Evolutionary conservation across 2,797 vertebrate genomes (phyloP).

Genomic region (Balearica regulorum): DNA sequence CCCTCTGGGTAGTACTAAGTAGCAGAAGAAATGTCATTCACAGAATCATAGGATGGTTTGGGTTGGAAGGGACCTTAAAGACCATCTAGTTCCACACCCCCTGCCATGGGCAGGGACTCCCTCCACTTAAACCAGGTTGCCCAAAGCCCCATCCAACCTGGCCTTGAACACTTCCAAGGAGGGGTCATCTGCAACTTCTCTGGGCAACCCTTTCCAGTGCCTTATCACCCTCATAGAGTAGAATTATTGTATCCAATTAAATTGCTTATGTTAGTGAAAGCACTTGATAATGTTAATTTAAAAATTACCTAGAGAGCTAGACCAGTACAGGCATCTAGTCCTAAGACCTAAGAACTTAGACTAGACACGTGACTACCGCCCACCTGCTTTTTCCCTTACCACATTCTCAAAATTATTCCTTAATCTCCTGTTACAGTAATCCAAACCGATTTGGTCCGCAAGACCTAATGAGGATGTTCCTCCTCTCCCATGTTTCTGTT

Average conservation of each 20-base stretch:
- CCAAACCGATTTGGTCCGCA: not conserved
- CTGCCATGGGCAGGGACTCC: no score
- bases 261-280: not conserved
- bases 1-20: not conserved
- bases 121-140: no score
- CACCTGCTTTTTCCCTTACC: not conserved
- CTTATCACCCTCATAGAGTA: no score
- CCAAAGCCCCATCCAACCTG: no score
- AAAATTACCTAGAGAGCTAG: not conserved
- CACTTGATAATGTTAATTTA: not conserved
- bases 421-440: not conserved
- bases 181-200: no score
- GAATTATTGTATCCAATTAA: not conserved
- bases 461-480: not conserved
- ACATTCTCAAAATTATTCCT: not conserved
- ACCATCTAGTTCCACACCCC: no score
- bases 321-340: not conserved
- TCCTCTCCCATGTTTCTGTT: not conserved
- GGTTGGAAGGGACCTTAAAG: no score
- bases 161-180: no score
- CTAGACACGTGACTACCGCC: not conserved
- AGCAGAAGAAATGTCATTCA: not conserved
- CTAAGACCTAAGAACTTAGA: not conserved
- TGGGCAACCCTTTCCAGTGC: no score
- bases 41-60: no score